Conservation (phyloP, 2,888 invertebrate genomes). For the Rhyacophila evoluta region DNA sequence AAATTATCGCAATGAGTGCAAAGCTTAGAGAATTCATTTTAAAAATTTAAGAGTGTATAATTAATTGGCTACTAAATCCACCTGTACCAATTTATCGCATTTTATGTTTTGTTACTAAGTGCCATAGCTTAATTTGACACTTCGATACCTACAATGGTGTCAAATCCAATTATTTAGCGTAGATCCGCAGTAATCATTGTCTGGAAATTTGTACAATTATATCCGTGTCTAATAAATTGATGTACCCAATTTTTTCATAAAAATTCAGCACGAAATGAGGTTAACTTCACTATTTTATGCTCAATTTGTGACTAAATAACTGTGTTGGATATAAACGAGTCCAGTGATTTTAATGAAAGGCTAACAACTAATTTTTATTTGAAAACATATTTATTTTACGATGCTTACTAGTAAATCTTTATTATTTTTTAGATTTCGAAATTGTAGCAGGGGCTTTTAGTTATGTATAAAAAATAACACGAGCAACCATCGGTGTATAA, state of each 20-base stretch:
- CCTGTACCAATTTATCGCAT: background rate
- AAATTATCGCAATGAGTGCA: background rate
- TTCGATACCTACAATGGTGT: background rate
- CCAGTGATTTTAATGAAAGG: too few species aligned
- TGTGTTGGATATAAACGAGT: too few species aligned
- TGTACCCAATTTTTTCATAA: background rate
- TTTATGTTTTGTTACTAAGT: background rate
- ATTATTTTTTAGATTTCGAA: too few species aligned
- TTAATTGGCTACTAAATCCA: background rate
- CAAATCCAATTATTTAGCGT: background rate
- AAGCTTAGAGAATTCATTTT: background rate
- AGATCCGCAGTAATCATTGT: background rate
- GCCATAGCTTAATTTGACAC: background rate
- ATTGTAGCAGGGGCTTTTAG: too few species aligned
- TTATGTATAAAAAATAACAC: too few species aligned
- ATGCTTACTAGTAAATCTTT: too few species aligned
- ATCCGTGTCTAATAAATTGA: background rate
- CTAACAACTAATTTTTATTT: too few species aligned
- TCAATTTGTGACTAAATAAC: too few species aligned
- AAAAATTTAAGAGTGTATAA: background rate
- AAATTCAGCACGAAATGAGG: background rate
- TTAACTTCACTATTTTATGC: too few species aligned
- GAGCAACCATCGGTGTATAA: too few species aligned
- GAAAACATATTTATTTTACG: too few species aligned
- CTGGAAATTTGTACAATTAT: background rate